Evolutionary conservation across 2,888 invertebrate species (phyloP), one percentile per base, ranked within the genome.

Genomic region (Hirtodrosophila histrioides): DNA sequence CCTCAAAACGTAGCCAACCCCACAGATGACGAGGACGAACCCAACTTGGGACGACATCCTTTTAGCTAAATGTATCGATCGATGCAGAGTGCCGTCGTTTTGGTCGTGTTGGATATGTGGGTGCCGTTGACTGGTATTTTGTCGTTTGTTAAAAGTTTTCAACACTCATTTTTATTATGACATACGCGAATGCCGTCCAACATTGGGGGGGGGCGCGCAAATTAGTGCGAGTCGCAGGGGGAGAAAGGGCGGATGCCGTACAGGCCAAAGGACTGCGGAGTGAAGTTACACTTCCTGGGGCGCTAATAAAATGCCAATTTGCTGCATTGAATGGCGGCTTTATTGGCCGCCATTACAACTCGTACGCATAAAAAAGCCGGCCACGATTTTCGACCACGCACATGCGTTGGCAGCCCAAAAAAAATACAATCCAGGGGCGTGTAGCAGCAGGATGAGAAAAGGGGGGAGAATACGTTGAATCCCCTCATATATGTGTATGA

Each of bases 231-330:
- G 17, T 17, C 17, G 17, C 1, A 17, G 17, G 17, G 17, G 17
- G n/a, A n/a, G n/a, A n/a, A n/a, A n/a, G n/a, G n/a, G 17, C 17
- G 17, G 17, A 17, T 7, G 39, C 35, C 23, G 24, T 29, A 7
- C 7, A 31, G 35, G 7, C 8, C 5, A 2, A 23, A 9, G 12
- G 29, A 10, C 8, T 37, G 33, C 27, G 27, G 36, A 41, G 8
- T 17, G 35, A 24, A 44, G 31, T 3, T 0, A 27, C 55, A 44
- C 48, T 69, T 65, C 57, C 46, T 56, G 63, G 44, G 57, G 33
- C 62, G 69, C 85, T 86, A 85, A 85, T 86, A 86, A 85, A 85
- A 85, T 85, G 84, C 82, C 84, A 85, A 85, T 85, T 85, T 85
- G 78, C 81, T 72, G 82, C 82, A 86, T 84, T 82, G 80, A 86